Percentiles rank a stretch among this genome's conserved stretches.
phyloP scores from a whole-genome alignment of 2,888 invertebrate genomes.

The Orchesellides sinensis region DNA sequence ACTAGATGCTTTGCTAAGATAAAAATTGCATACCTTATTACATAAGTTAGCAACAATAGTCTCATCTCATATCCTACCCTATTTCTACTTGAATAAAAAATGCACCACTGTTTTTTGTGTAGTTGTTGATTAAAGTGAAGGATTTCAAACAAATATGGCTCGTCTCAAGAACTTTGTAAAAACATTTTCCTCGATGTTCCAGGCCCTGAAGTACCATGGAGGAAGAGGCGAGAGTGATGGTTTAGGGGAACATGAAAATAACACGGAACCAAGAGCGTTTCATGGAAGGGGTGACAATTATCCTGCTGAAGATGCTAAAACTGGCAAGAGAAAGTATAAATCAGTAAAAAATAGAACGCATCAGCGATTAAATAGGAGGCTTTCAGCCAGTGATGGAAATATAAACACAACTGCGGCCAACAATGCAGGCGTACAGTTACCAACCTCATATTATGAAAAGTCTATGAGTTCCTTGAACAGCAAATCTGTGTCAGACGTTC shows the following conservation, averaged over 20 bases:
- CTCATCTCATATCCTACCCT: too few species aligned
- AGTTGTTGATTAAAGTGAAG: not conserved
- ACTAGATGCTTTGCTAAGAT: too few species aligned
- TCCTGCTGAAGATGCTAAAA: not conserved
- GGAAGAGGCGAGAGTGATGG: slow-evolving; percentile 22
- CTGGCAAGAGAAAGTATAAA: not conserved
- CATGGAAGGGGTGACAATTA: not conserved
- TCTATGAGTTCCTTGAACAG: slow-evolving; percentile 42
- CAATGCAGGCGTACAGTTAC: too few species aligned
- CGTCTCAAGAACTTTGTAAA: slow-evolving; percentile 58
- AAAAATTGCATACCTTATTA: too few species aligned
- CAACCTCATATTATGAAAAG: too few species aligned
- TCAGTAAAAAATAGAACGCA: not conserved
- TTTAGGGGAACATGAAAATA: not conserved
- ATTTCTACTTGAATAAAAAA: too few species aligned
- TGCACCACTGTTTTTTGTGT: too few species aligned
- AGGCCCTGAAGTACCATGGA: slow-evolving; percentile 70
- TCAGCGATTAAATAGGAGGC: slow-evolving; percentile 11
- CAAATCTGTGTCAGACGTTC: slow-evolving; percentile 58
- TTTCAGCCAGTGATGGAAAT: slow-evolving; percentile 58
- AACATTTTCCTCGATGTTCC: slow-evolving; percentile 67
- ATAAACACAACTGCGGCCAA: slow-evolving; percentile 2
- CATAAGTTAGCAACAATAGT: too few species aligned
- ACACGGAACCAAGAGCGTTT: not conserved
- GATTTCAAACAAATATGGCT: slow-evolving; percentile 39